Evolutionary conservation across 2,797 vertebrate species (phyloP).

Genomic region (Anabas testudineus): DNA sequence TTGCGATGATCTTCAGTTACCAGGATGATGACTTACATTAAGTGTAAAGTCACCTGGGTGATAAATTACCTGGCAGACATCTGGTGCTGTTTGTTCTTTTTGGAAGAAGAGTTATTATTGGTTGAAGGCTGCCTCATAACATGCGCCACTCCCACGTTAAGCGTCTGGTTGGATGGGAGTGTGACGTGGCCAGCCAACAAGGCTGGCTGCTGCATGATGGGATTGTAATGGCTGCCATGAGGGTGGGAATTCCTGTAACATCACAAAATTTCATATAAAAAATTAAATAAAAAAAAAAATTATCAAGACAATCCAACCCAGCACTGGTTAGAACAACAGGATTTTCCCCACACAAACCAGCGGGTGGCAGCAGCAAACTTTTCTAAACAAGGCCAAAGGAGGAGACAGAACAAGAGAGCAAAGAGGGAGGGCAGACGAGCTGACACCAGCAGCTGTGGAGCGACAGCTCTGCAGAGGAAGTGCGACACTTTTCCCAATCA

Average conservation of each 20-base stretch:
- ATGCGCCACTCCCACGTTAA: conserved; percentile 97
- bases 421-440: conserved; percentile 74
- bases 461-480: conserved; percentile 86
- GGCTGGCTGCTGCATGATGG: conserved; percentile 99
- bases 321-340: background rate
- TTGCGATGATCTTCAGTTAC: background rate
- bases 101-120: conserved; percentile 88
- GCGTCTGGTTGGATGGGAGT: conserved; percentile 93
- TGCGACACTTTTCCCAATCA: conserved; percentile 82
- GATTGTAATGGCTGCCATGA: conserved; percentile 97
- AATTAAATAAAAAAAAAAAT: too few relatives aligned
- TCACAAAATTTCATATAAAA: background rate
- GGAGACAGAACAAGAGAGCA: conserved; percentile 44
- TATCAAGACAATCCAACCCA: background rate
- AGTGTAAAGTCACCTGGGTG: background rate
- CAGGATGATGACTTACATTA: background rate
- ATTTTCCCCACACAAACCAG: conserved; percentile 62
- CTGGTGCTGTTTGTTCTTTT: conserved; percentile 97
- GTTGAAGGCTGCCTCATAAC: conserved; percentile 96
- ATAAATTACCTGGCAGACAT: conserved; percentile 88
- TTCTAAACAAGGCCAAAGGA: conserved; percentile 5
- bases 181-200: conserved; percentile 94
- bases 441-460: conserved; percentile 81
- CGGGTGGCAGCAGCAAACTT: conserved; percentile 80
- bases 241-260: conserved; percentile 91